phyloP scores from a whole-genome alignment of 1,140 invertebrate genomes.

The Drosophila obscura region DNA sequence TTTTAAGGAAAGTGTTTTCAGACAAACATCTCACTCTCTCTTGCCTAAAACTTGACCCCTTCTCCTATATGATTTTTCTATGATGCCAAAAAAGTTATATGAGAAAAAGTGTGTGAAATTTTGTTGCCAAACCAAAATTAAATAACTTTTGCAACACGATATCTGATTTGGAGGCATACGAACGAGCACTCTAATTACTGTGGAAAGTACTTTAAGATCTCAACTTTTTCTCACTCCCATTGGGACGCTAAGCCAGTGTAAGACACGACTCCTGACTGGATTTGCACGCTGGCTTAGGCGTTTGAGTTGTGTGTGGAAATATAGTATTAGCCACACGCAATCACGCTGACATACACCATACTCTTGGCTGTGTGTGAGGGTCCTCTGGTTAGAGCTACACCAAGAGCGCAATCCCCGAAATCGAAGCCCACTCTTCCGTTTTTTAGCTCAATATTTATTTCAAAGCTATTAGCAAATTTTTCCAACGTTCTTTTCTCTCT shows the following conservation, averaged over 20 bases:
- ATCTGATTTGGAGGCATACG: too few species aligned
- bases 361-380: constrained; percentile 1
- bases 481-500: constrained; percentile 6
- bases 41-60: background rate
- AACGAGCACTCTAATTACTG: too few species aligned
- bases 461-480: constrained; percentile 22
- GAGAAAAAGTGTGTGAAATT: background rate
- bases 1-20: constrained; percentile 20
- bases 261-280: constrained; percentile 38
- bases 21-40: background rate
- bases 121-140: too few species aligned
- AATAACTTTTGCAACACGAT: too few species aligned
- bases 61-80: background rate
- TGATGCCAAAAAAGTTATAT: constrained; percentile 3
- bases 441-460: constrained; percentile 13
- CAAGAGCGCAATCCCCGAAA: background rate
- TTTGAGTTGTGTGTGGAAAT: constrained; percentile 59
- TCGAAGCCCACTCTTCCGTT: background rate
- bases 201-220: background rate
- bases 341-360: constrained; percentile 23
- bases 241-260: constrained; percentile 44
- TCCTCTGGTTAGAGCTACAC: constrained; percentile 34
- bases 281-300: constrained; percentile 53
- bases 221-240: constrained; percentile 6
- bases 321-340: constrained; percentile 20